phyloP scores from a whole-genome alignment of 2,797 vertebrate species.

The Muscicapa striata region DNA sequence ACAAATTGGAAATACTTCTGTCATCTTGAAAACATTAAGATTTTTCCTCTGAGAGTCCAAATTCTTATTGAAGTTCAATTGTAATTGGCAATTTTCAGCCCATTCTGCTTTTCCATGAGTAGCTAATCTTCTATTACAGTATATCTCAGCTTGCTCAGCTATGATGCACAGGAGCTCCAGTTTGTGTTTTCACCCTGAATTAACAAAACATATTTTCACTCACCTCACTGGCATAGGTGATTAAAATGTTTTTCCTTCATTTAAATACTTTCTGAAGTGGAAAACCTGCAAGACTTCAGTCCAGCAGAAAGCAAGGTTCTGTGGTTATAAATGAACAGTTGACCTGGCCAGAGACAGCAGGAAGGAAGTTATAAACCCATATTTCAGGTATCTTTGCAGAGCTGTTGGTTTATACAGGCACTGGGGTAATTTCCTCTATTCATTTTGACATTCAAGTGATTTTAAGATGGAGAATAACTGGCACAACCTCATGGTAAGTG shows the following conservation, averaged over 20 bases:
- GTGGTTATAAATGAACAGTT: background rate
- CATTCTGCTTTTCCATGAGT: background rate
- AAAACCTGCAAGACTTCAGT: background rate
- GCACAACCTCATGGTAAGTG: background rate
- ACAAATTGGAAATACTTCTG: background rate
- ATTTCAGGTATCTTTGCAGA: background rate
- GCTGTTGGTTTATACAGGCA: background rate
- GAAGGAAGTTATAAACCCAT: background rate
- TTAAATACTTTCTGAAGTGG: background rate
- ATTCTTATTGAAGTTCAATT: background rate
- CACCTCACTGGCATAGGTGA: accelerated
- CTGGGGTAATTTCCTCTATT: background rate
- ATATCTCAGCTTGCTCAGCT: background rate
- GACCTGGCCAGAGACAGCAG: background rate
- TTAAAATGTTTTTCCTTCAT: background rate
- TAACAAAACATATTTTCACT: background rate
- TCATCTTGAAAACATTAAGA: background rate
- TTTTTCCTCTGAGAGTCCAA: background rate
- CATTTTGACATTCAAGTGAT: background rate
- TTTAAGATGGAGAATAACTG: background rate
- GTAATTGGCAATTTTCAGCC: background rate
- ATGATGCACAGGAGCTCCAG: accelerated
- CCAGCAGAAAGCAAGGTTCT: background rate
- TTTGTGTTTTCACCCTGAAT: background rate
- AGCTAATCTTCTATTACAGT: background rate